Percentiles rank a stretch among this genome's conserved stretches.
These are phyloP conservation scores for Macrochelys suwanniensis DNA, from an alignment of 2,797 vertebrate species.

Conservation along the genomic window DNA sequence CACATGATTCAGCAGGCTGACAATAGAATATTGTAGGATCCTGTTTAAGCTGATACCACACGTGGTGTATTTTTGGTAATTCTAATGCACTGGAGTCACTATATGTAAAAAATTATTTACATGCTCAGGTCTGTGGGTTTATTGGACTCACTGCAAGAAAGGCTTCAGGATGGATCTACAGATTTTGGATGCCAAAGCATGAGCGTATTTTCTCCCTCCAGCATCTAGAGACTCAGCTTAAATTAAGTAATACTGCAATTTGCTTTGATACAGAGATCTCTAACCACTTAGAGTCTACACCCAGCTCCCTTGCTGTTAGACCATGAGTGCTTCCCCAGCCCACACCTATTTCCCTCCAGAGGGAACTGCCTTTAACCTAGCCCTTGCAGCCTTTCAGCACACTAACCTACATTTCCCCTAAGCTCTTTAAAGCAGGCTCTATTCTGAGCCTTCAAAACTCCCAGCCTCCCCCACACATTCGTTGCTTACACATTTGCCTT, in stretches of 20 bases:
- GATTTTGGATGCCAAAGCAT: background rate
- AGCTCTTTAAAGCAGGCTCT: fast-evolving
- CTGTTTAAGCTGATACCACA: background rate
- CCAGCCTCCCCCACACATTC: fast-evolving
- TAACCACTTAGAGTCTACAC: background rate
- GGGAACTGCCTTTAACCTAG: fast-evolving
- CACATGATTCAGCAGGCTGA: fast-evolving
- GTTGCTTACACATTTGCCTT: background rate
- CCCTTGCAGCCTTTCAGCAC: background rate
- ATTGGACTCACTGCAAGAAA: background rate
- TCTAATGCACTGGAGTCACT: background rate
- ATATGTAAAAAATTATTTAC: background rate
- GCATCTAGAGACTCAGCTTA: background rate
- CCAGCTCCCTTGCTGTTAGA: fast-evolving
- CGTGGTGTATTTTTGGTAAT: background rate
- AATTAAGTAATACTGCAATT: background rate
- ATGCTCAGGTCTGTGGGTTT: background rate
- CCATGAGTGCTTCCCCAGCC: background rate
- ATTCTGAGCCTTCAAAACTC: fast-evolving
- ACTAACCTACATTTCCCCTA: background rate
- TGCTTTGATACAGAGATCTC: background rate
- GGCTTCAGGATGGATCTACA: background rate
- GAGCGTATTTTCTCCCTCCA: background rate
- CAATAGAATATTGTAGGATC: background rate
- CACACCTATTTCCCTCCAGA: fast-evolving